Evolutionary conservation across 2,797 vertebrate genomes (phyloP).

Genomic region (Alca torda): DNA sequence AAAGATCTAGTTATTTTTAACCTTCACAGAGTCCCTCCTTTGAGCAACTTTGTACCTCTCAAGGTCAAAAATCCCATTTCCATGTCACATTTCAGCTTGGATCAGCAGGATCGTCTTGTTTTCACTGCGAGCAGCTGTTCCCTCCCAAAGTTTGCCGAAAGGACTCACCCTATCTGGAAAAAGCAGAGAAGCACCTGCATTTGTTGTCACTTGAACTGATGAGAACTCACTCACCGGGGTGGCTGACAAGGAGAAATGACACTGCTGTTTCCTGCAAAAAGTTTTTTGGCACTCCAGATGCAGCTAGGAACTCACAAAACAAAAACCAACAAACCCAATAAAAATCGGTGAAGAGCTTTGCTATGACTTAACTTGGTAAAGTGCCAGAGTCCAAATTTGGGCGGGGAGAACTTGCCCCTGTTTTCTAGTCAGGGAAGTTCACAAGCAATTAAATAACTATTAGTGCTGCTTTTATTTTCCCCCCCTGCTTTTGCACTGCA

Average conservation of each 20-base stretch:
- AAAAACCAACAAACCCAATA: neutral
- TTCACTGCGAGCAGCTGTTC: constrained; percentile 3
- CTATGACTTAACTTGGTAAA: neutral
- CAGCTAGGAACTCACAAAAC: neutral
- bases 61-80: constrained; percentile 32
- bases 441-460: neutral
- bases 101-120: neutral
- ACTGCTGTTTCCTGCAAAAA: constrained; percentile 5
- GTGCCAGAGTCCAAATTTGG: neutral
- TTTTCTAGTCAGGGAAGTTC: neutral
- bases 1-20: neutral
- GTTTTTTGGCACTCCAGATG: neutral
- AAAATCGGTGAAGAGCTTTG: neutral
- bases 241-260: neutral
- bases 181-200: constrained; percentile 47
- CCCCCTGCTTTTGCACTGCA: neutral
- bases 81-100: neutral
- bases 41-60: neutral
- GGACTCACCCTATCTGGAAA: neutral
- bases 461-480: neutral
- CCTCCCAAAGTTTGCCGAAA: neutral
- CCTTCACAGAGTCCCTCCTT: neutral
- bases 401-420: neutral
- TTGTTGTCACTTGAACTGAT: neutral
- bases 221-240: neutral